phyloP scores from a whole-genome alignment of 2,113 vertebrate genomes.

The Aspidoscelis tigris region DNA sequence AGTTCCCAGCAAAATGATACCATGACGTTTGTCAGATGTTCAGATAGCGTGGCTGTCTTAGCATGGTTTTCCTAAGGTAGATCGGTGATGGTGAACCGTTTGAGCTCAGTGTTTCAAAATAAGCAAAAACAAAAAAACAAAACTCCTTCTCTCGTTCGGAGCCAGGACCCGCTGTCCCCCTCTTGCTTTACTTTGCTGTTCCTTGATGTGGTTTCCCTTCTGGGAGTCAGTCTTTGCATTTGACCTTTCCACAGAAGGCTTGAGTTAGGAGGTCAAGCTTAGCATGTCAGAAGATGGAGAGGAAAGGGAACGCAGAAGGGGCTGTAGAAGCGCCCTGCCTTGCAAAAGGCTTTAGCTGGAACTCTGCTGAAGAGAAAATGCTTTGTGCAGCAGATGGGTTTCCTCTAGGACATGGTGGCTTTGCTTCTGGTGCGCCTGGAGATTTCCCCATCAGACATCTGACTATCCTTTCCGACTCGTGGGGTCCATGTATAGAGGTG shows the following conservation, averaged over 20 bases:
- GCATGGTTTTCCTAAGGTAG: too few species aligned
- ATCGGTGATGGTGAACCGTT: neutral
- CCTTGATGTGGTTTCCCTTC: slow-evolving; percentile 31
- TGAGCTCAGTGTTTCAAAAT: too few species aligned
- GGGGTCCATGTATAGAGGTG: too few species aligned
- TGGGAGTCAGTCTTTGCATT: slow-evolving; percentile 16
- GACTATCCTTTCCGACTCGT: too few species aligned
- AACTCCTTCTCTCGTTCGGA: too few species aligned
- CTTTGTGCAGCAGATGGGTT: too few species aligned
- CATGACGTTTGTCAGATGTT: too few species aligned
- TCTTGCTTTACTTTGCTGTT: neutral
- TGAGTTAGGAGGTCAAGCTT: slow-evolving; percentile 30
- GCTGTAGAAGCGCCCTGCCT: neutral
- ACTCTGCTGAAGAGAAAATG: too few species aligned
- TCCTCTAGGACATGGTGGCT: neutral
- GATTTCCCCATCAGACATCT: too few species aligned
- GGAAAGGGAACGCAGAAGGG: neutral
- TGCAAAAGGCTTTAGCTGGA: neutral
- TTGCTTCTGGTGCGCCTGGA: neutral
- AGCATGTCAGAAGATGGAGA: neutral
- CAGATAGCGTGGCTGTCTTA: too few species aligned
- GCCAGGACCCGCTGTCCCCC: neutral
- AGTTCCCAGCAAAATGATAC: slow-evolving; percentile 7
- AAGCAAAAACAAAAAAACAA: too few species aligned
- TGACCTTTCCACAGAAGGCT: slow-evolving; percentile 19